Evolutionary conservation across 1,140 invertebrate species (phyloP).

Genomic region (Lysiphlebus fabarum): DNA sequence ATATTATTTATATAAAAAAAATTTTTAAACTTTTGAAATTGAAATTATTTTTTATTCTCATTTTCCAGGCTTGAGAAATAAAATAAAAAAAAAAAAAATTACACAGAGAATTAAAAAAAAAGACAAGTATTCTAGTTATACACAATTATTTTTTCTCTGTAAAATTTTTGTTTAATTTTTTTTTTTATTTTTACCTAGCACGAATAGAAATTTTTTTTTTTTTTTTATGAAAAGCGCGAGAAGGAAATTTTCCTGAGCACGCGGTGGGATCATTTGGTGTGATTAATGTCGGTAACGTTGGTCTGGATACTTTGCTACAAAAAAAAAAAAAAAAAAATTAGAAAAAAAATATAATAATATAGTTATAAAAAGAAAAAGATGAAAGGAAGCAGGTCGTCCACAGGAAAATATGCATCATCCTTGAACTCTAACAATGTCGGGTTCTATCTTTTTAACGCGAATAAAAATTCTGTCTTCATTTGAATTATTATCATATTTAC

Average conservation of each 20-base stretch:
- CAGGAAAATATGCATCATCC: conserved; percentile 21
- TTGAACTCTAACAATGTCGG: background rate
- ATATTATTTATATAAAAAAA: too few species aligned
- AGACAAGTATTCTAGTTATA: too few species aligned
- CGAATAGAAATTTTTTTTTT: too few species aligned
- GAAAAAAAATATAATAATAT: conserved; percentile 13
- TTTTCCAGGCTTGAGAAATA: too few species aligned
- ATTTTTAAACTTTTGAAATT: too few species aligned
- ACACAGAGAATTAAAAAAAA: too few species aligned
- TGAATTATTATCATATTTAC: background rate
- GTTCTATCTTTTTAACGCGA: background rate
- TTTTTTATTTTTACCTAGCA: conserved; percentile 4
- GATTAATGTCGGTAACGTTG: conserved; percentile 20
- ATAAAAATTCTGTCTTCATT: too few species aligned
- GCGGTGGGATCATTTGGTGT: conserved; percentile 19
- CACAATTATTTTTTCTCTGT: background rate
- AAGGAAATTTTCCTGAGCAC: conserved; percentile 20
- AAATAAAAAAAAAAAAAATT: too few species aligned
- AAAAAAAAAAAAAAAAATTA: background rate
- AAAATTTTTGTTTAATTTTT: background rate
- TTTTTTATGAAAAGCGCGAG: conserved; percentile 16
- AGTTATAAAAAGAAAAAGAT: conserved; percentile 12
- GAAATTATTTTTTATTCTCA: too few species aligned
- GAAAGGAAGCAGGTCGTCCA: background rate
- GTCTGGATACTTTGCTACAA: conserved; percentile 2